phyloP scores from a whole-genome alignment of 2,888 invertebrate genomes.

The Platypus cylindrus region DNA sequence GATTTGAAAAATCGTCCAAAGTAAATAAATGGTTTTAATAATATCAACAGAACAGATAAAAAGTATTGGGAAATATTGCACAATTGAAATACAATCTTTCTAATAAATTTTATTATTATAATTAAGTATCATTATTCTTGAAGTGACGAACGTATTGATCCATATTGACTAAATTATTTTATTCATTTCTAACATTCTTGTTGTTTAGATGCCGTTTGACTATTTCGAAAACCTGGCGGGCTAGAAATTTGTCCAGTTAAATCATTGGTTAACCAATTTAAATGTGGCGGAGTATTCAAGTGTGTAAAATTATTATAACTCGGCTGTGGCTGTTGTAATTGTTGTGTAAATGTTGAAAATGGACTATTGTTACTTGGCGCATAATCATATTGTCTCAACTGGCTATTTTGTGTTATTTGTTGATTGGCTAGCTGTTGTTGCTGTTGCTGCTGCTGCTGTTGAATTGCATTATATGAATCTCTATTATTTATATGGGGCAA shows the following conservation, averaged over 20 bases:
- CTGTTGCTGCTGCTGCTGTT: neutral
- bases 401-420: constrained; percentile 26
- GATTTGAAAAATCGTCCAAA: too few relatives aligned
- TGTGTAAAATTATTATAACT: constrained; percentile 21
- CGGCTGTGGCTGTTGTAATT: constrained; percentile 11
- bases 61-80: too few relatives aligned
- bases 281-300: constrained; percentile 23
- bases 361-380: constrained; percentile 6
- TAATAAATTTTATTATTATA: too few relatives aligned
- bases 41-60: too few relatives aligned
- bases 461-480: constrained; percentile 20
- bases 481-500: constrained; percentile 26
- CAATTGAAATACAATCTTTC: too few relatives aligned
- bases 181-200: constrained; percentile 31
- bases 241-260: constrained; percentile 33
- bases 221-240: constrained; percentile 35
- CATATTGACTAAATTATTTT: too few relatives aligned
- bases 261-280: constrained; percentile 32
- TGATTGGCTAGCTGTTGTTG: constrained; percentile 24
- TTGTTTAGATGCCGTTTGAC: constrained; percentile 32
- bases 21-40: too few relatives aligned
- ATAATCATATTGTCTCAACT: constrained; percentile 23
- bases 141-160: too few relatives aligned
- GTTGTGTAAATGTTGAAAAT: constrained; percentile 13
- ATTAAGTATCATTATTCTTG: too few relatives aligned